Conservation (phyloP, 2,797 vertebrate genomes). For the Carcharodon carcharias region DNA sequence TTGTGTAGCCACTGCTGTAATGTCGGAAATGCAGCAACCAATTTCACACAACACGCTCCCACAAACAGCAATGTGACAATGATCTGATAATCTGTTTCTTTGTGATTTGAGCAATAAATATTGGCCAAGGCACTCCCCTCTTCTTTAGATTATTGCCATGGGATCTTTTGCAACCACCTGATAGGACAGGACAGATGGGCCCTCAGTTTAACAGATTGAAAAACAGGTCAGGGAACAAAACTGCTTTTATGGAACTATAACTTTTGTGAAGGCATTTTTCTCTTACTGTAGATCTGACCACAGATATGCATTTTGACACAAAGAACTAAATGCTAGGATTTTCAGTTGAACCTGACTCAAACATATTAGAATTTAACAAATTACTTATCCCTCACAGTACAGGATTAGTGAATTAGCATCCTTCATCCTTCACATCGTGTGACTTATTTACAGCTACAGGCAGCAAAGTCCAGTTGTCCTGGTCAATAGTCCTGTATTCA, state of each 20-base stretch:
- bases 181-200: background rate
- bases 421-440: background rate
- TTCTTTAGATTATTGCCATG: background rate
- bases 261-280: background rate
- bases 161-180: background rate
- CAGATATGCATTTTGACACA: background rate
- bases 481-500: background rate
- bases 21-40: background rate
- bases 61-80: background rate
- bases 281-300: background rate
- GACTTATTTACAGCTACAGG: background rate
- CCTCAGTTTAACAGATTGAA: background rate
- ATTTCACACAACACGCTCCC: background rate
- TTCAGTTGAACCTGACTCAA: background rate
- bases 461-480: background rate
- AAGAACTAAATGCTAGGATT: background rate
- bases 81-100: background rate
- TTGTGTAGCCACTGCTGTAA: background rate
- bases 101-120: background rate
- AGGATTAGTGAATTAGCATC: background rate
- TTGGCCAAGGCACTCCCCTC: background rate
- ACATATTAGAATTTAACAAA: background rate
- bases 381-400: background rate
- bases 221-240: background rate
- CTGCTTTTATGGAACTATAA: background rate